Percentiles rank a stretch among this genome's conserved stretches.
Evolutionary conservation across 2,797 vertebrate genomes (phyloP).

Genomic region (Distichodus sexfasciatus): DNA sequence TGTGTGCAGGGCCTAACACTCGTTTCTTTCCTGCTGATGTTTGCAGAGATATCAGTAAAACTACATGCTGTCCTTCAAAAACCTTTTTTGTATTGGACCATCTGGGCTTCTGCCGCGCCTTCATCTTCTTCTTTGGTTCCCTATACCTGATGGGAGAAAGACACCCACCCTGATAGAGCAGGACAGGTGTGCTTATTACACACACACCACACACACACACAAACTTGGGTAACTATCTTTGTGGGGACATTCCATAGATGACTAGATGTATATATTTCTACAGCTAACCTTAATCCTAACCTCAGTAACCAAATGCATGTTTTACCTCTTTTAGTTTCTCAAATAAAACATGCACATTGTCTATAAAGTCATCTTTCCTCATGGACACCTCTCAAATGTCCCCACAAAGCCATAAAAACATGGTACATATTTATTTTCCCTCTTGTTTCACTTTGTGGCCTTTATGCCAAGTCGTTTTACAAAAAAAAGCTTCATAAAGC

Average conservation of each 20-base stretch:
- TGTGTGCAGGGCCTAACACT: not conserved
- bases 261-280: too few species aligned
- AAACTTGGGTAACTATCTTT: not conserved
- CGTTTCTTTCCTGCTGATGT: not conserved
- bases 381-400: too few species aligned
- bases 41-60: slow-evolving; percentile 96
- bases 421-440: not conserved
- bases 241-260: not conserved
- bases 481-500: too few species aligned
- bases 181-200: slow-evolving; percentile 88
- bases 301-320: too few species aligned
- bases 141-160: slow-evolving; percentile 93
- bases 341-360: too few species aligned
- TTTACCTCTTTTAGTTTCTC: too few species aligned
- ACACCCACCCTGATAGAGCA: slow-evolving; percentile 92
- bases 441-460: too few species aligned
- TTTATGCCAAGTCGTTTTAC: too few species aligned
- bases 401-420: too few species aligned
- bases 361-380: too few species aligned
- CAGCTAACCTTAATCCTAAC: too few species aligned
- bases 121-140: slow-evolving; percentile 95
- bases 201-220: not conserved
- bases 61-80: slow-evolving; percentile 85
- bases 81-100: slow-evolving; percentile 96
- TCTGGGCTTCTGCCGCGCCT: slow-evolving; percentile 94